phyloP scores from a whole-genome alignment of 2,888 invertebrate species.

The Schrankia costaestrigalis region DNA sequence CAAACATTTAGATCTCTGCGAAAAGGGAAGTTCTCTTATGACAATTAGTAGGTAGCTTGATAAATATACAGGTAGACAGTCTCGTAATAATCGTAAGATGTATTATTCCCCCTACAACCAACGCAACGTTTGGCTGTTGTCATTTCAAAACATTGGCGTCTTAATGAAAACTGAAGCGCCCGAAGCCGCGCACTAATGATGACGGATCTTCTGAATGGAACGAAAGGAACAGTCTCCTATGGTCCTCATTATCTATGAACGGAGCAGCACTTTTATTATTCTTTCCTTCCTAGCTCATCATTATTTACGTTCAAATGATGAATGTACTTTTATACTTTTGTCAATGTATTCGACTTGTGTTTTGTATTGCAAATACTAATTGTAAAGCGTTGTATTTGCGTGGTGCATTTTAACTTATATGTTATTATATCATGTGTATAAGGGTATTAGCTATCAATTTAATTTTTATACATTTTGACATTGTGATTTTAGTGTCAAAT shows the following conservation, averaged over 20 bases:
- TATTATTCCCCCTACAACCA: constrained; percentile 39
- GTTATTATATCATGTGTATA: too few relatives aligned
- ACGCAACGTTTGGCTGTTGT: constrained; percentile 48
- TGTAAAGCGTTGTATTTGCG: too few relatives aligned
- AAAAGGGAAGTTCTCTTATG: constrained; percentile 13
- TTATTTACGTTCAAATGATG: constrained; percentile 47
- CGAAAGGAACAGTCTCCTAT: constrained; percentile 62
- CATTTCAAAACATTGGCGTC: constrained; percentile 63
- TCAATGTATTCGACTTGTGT: constrained; percentile 18
- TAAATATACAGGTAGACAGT: constrained; percentile 6
- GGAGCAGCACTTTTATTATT: constrained; percentile 54
- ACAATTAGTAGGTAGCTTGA: constrained; percentile 16
- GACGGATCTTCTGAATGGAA: constrained; percentile 70
- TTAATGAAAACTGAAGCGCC: constrained; percentile 71
- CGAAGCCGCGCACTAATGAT: constrained; percentile 69
- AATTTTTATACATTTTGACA: too few relatives aligned
- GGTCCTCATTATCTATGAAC: constrained; percentile 68
- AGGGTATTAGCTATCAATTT: too few relatives aligned
- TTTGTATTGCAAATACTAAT: constrained; percentile 9
- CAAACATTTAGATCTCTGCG: constrained; percentile 11
- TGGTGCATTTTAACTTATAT: too few relatives aligned
- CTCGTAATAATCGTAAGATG: constrained; percentile 38
- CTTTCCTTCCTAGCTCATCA: constrained; percentile 43
- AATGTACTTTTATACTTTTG: constrained; percentile 40
- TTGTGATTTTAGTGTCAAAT: too few relatives aligned